Percentiles rank a stretch among this genome's conserved stretches.
Evolutionary conservation across 30 jellyfish, hydroid and myxozoan species (phyloP).

Genomic region (Haliclystus octoradiatus): DNA sequence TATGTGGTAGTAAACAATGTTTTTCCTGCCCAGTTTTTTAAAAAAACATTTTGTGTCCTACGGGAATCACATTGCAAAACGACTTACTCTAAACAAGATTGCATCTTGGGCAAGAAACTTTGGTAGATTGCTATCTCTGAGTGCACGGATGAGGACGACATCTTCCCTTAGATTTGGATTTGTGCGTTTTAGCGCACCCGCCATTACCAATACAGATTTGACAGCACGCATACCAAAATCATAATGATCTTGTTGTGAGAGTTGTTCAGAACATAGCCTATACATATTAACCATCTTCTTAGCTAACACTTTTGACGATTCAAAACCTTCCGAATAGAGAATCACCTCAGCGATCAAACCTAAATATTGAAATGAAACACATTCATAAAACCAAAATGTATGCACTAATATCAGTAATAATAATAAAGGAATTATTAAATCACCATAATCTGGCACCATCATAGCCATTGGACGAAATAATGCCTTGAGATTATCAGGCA

Average conservation of each 20-base stretch:
- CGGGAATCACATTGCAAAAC: no score
- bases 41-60: no score
- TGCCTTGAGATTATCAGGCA: constrained; percentile 95
- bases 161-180: constrained; percentile 81
- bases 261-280: constrained; percentile 94
- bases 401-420: not conserved
- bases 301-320: constrained; percentile 89
- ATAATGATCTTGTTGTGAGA: constrained; percentile 98
- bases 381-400: not conserved
- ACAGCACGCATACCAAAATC: constrained; percentile 99
- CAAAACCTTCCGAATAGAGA: constrained; percentile 96
- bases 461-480: constrained; percentile 96
- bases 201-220: constrained; percentile 96
- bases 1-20: no score
- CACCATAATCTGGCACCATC: constrained; percentile 99
- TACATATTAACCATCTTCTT: constrained; percentile 97
- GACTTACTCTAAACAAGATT: constrained; percentile 44
- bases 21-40: no score
- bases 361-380: constrained; percentile 3
- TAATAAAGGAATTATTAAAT: no score
- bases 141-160: constrained; percentile 91
- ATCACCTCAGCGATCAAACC: constrained; percentile 96
- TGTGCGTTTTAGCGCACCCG: constrained; percentile 95
- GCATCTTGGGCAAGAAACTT: constrained; percentile 94
- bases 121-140: constrained; percentile 92